These are phyloP conservation scores for Bothrops jararaca DNA, from an alignment of 2,113 vertebrate species.

Conservation along the genomic window DNA sequence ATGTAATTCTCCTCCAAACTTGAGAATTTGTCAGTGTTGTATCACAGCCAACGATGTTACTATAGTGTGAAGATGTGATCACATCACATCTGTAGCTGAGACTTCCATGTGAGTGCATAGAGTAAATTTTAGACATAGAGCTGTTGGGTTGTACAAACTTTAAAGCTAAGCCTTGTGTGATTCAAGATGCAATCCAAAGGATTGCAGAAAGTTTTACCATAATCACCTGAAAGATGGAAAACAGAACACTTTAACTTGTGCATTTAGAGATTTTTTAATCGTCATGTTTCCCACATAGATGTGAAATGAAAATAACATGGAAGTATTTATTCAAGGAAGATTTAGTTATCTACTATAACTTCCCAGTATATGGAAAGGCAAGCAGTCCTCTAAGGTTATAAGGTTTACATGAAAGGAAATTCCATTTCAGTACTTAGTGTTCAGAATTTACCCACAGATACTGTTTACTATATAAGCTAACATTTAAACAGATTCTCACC, in stretches of 20 bases:
- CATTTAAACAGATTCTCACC: background rate
- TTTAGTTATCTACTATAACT: background rate
- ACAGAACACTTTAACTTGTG: background rate
- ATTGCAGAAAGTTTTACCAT: background rate
- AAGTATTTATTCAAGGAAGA: background rate
- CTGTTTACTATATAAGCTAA: background rate
- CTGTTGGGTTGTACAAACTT: background rate
- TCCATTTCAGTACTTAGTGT: background rate
- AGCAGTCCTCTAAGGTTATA: background rate
- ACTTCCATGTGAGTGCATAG: background rate
- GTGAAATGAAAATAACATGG: background rate
- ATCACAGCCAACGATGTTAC: background rate
- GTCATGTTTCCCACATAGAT: background rate
- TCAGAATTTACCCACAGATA: background rate
- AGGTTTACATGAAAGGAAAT: background rate
- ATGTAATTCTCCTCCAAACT: background rate
- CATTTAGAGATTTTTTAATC: background rate
- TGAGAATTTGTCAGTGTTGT: background rate
- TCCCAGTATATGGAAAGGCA: background rate
- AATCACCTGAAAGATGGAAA: background rate
- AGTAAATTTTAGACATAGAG: background rate
- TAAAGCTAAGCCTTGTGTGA: background rate
- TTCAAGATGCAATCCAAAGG: background rate
- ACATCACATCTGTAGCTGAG: background rate
- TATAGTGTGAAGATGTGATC: background rate